phyloP scores from a whole-genome alignment of 2,888 invertebrate genomes.

The Acleris laterana region DNA sequence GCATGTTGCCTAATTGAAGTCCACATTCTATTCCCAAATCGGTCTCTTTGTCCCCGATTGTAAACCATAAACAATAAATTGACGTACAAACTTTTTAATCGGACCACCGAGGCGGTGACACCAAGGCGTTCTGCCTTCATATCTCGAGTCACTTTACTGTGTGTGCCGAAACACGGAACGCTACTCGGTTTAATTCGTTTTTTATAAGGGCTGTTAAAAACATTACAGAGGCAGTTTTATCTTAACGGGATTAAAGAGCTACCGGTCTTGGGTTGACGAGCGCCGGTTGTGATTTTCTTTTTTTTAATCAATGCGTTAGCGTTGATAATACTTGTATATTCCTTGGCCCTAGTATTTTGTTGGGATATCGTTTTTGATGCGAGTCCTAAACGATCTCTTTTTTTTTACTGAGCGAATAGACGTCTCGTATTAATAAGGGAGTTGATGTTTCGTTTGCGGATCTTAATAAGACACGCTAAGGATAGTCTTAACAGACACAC shows the following conservation, averaged over 20 bases:
- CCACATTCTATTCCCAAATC: constrained; percentile 32
- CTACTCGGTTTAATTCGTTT: constrained; percentile 63
- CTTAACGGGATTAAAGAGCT: constrained; percentile 71
- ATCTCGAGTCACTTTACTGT: constrained; percentile 53
- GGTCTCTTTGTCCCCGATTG: constrained; percentile 34
- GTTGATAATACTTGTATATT: constrained; percentile 1
- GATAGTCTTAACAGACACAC: too few species aligned
- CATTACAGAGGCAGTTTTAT: constrained; percentile 52
- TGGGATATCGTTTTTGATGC: too few species aligned
- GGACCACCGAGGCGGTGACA: constrained; percentile 57
- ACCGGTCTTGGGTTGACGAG: constrained; percentile 61
- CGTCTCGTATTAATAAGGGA: too few species aligned
- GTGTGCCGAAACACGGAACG: constrained; percentile 71
- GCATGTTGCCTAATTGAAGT: constrained; percentile 33
- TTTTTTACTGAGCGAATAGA: too few species aligned
- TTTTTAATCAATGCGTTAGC: constrained; percentile 26
- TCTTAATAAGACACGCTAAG: too few species aligned
- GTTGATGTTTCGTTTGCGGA: too few species aligned
- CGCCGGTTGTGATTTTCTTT: constrained; percentile 24
- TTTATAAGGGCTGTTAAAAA: constrained; percentile 46
- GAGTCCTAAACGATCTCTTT: too few species aligned
- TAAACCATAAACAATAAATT: constrained; percentile 38
- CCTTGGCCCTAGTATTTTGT: too few species aligned
- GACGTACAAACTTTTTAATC: constrained; percentile 39
- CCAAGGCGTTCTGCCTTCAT: constrained; percentile 45